These are phyloP conservation scores for Drymonia ruficornis DNA, from an alignment of 2,888 invertebrate species.

Conservation along the genomic window DNA sequence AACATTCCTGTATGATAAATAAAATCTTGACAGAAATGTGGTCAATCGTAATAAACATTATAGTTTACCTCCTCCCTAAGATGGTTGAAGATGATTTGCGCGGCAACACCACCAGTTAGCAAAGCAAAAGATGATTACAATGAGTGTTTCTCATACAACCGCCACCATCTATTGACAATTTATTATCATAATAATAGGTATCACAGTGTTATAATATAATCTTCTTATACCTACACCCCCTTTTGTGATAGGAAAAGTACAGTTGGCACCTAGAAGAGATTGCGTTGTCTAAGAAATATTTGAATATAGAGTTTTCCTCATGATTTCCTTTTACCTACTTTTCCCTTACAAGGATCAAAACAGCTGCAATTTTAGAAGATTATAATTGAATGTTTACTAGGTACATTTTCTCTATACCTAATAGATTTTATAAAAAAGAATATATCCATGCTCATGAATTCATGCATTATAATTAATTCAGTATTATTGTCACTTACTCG, in stretches of 20 bases:
- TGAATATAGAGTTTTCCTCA: too few relatives aligned
- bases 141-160: constrained; percentile 84
- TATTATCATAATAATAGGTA: constrained; percentile 17
- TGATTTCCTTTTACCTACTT: too few relatives aligned
- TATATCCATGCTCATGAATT: constrained; percentile 10
- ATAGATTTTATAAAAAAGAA: neutral
- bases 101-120: constrained; percentile 79
- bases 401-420: too few relatives aligned
- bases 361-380: too few relatives aligned
- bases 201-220: neutral
- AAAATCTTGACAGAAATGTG: constrained; percentile 5
- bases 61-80: constrained; percentile 77
- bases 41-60: constrained; percentile 13
- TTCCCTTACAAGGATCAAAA: too few relatives aligned
- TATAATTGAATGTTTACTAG: too few relatives aligned
- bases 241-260: too few relatives aligned
- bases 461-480: constrained; percentile 7
- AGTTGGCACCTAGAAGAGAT: too few relatives aligned
- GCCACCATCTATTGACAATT: constrained; percentile 81
- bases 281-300: too few relatives aligned
- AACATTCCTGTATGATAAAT: neutral
- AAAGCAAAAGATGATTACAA: constrained; percentile 84
- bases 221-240: too few relatives aligned
- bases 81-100: constrained; percentile 63
- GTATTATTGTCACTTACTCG: constrained; percentile 84